Evolutionary conservation across 2,113 vertebrate genomes (phyloP), one percentile per base, ranked within the genome.

Genomic region (Apus apus): DNA sequence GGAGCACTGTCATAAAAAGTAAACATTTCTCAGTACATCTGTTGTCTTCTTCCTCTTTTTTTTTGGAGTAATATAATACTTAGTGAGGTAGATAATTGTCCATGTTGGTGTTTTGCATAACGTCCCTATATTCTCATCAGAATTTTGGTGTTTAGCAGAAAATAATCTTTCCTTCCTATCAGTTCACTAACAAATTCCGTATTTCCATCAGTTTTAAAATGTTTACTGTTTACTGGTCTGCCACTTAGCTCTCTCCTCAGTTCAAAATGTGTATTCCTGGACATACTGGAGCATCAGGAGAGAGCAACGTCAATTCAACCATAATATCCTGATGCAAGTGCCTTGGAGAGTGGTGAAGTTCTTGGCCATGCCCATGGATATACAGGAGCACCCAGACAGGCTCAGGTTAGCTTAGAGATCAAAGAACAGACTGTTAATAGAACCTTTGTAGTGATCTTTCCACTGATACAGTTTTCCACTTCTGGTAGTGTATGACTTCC

Each of bases 281-380:
- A 29, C n/a, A 57, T 61, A 22, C 25, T 58, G 46, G 25, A 22
- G 15, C 54, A 65, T 30, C 36, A 66, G 58, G 32, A 79, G 34
- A 27, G 8, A 23, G 30, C 17, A 22, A 70, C 8, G 23, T 67
- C 38, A 48, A 13, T 60, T 64, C 54, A 60, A 2, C 26, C 21
- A 1, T 6, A 16, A 25, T 20, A 22, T 66, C 22, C 53, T 0
- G 1, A 8, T 46, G 32, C 48, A 56, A 27, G 32, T 56, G 56
- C n/a, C 25, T 16, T 17, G 22, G 23, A 74, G 9, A 82, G 56
- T 16, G 14, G 4, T 50, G 50, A 51, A 19, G 36, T 6, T 56
- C 83, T 48, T 2, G 13, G 45, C 46, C 12, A 4, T 48, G 76
- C 27, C 38, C 43, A 5, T 16, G 50, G 21, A 14, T 34, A 9